A percentile compares a stretch with the other conserved stretches of the same genome.
Evolutionary conservation across 2,797 vertebrate genomes (phyloP).

Genomic region (Platalea minor): DNA sequence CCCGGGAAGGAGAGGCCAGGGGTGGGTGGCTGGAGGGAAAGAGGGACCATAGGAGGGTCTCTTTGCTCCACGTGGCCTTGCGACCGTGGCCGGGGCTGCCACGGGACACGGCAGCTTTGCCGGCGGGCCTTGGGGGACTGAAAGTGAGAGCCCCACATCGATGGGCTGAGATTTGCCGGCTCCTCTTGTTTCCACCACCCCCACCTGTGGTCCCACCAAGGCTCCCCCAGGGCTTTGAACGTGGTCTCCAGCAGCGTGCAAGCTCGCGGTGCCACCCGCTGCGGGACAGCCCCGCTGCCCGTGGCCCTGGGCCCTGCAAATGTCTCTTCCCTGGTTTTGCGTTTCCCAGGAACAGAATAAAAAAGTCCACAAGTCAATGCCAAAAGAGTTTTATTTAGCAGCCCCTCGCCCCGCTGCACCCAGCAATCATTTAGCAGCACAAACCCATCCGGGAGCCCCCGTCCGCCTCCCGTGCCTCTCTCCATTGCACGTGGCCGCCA

Average conservation of each 20-base stretch:
- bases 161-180: not conserved
- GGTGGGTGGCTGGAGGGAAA: not conserved
- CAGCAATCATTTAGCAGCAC: not conserved
- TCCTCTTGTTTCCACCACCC: not conserved
- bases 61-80: fast-evolving
- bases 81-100: fast-evolving
- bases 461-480: fast-evolving
- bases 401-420: fast-evolving
- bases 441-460: not conserved
- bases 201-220: too few species aligned
- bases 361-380: not conserved
- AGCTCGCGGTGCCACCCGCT: fast-evolving
- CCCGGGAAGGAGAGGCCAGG: not conserved
- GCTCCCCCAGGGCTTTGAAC: not conserved
- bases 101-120: not conserved
- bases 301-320: fast-evolving
- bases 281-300: fast-evolving
- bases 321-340: not conserved
- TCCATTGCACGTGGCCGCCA: fast-evolving
- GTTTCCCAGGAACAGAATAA: not conserved
- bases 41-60: not conserved
- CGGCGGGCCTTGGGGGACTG: not conserved
- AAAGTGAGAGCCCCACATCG: fast-evolving
- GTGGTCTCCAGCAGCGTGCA: fast-evolving
- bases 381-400: slow-evolving; percentile 32